phyloP scores from a whole-genome alignment of 1,140 invertebrate genomes.

The Leptinotarsa texana region DNA sequence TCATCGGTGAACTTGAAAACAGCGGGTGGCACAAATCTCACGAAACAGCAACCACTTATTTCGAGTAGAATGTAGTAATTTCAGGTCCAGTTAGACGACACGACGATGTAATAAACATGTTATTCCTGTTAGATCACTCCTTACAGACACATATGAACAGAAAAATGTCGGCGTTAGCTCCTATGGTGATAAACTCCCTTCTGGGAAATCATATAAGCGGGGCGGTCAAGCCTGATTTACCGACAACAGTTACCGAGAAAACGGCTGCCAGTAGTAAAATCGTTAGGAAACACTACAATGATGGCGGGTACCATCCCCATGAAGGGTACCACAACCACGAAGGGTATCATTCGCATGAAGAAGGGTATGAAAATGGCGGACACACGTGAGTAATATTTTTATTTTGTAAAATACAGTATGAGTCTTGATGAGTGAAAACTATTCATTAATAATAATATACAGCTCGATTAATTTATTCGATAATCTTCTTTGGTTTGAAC shows the following conservation, averaged over 20 bases:
- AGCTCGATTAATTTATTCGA: too few relatives aligned
- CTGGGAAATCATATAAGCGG: not conserved
- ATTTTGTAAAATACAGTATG: not conserved
- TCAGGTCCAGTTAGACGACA: conserved; percentile 3
- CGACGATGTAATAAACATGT: not conserved
- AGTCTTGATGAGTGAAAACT: not conserved
- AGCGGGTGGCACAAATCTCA: not conserved
- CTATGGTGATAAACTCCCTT: conserved; percentile 7
- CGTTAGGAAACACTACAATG: conserved; percentile 20
- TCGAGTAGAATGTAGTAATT: not conserved
- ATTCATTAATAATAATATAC: not conserved
- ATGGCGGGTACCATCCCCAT: not conserved
- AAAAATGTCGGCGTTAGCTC: conserved; percentile 15
- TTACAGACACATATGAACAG: not conserved
- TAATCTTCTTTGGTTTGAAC: too few relatives aligned
- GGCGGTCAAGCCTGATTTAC: conserved; percentile 2
- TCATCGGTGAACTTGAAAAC: not conserved
- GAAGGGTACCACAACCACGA: not conserved
- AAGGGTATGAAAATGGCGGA: not conserved
- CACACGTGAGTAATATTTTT: not conserved
- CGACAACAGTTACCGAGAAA: not conserved
- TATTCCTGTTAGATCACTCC: not conserved
- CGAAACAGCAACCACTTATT: conserved; percentile 6
- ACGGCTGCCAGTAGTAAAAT: not conserved
- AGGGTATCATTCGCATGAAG: not conserved